Evolutionary conservation across 1,140 invertebrate genomes (phyloP).

Genomic region (Drosophila navojoa): DNA sequence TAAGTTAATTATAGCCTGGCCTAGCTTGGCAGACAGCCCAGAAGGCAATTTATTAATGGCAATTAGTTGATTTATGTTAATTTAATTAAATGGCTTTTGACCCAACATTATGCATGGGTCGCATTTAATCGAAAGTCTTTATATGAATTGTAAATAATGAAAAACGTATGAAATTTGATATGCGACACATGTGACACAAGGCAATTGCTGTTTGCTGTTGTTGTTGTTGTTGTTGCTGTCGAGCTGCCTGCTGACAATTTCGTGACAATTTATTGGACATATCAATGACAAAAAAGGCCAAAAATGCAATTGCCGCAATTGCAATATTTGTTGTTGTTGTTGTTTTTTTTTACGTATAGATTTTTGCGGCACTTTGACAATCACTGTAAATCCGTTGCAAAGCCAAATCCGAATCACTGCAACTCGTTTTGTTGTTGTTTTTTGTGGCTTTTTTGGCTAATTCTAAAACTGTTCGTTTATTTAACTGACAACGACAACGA

Average conservation of each 20-base stretch:
- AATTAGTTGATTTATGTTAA: constrained; percentile 70
- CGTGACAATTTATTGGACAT: constrained; percentile 77
- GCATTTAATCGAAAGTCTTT: constrained; percentile 17
- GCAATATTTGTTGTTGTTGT: constrained; percentile 27
- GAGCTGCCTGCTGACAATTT: constrained; percentile 34
- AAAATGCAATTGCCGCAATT: constrained; percentile 65
- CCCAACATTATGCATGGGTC: constrained; percentile 34
- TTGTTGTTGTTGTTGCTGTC: constrained; percentile 12
- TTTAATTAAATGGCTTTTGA: constrained; percentile 51
- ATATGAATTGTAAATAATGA: constrained; percentile 22
- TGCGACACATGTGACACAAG: constrained; percentile 48
- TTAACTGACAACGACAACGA: constrained; percentile 29
- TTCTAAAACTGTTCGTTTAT: constrained; percentile 49
- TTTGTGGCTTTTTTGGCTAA: constrained; percentile 62
- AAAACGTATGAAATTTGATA: constrained; percentile 29
- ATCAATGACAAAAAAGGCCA: constrained; percentile 72
- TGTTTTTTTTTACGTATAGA: constrained; percentile 8
- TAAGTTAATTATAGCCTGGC: constrained; percentile 56
- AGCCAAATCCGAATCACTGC: constrained; percentile 20
- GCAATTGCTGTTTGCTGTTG: constrained; percentile 23
- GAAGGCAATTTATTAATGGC: constrained; percentile 58
- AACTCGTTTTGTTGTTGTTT: constrained; percentile 44
- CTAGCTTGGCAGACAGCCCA: constrained; percentile 9
- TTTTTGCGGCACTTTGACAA: constrained; percentile 31
- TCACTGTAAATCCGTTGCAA: constrained; percentile 37